A percentile compares a stretch with the other conserved stretches of the same genome.
These are phyloP conservation scores for Sebastes elongatus DNA, from an alignment of 2,797 vertebrate species.

Conservation along the genomic window DNA sequence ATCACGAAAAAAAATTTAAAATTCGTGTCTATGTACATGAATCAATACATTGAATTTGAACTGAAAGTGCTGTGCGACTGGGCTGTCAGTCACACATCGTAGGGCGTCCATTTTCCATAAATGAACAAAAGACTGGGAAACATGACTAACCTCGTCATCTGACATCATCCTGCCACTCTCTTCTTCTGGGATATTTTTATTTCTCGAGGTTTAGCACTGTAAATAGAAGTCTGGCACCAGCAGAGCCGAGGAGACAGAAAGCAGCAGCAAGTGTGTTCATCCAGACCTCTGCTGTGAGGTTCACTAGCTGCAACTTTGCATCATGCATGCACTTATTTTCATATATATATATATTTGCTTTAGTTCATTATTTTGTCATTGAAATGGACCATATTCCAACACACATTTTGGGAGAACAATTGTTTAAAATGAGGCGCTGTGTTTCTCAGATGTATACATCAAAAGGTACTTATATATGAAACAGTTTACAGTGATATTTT, in stretches of 20 bases:
- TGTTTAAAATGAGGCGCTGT: slow-evolving; percentile 15
- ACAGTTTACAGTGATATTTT: slow-evolving; percentile 3
- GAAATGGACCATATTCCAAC: slow-evolving; percentile 21
- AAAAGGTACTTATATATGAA: slow-evolving; percentile 37
- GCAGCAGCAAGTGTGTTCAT: slow-evolving; percentile 7
- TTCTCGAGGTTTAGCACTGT: slow-evolving; percentile 40
- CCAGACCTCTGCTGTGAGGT: not conserved
- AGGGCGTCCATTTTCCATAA: slow-evolving; percentile 17
- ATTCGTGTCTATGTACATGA: too few relatives aligned
- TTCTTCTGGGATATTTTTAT: slow-evolving; percentile 11
- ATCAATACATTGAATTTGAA: too few relatives aligned
- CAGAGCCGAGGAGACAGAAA: not conserved
- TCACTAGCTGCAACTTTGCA: slow-evolving; percentile 34
- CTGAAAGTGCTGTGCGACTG: too few relatives aligned
- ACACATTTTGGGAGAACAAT: slow-evolving; percentile 30
- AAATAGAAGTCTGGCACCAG: slow-evolving; percentile 33
- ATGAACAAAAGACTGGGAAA: slow-evolving; percentile 9
- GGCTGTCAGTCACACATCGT: not conserved
- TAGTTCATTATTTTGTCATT: not conserved
- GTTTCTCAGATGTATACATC: slow-evolving; percentile 26
- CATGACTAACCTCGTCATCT: slow-evolving; percentile 23
- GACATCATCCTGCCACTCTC: slow-evolving; percentile 25
- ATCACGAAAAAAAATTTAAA: rapidly evolving
- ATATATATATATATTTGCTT: slow-evolving; percentile 20
- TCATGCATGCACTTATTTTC: slow-evolving; percentile 71